Evolutionary conservation across 2,888 invertebrate genomes (phyloP).

Genomic region (Drosophila maculinotata): DNA sequence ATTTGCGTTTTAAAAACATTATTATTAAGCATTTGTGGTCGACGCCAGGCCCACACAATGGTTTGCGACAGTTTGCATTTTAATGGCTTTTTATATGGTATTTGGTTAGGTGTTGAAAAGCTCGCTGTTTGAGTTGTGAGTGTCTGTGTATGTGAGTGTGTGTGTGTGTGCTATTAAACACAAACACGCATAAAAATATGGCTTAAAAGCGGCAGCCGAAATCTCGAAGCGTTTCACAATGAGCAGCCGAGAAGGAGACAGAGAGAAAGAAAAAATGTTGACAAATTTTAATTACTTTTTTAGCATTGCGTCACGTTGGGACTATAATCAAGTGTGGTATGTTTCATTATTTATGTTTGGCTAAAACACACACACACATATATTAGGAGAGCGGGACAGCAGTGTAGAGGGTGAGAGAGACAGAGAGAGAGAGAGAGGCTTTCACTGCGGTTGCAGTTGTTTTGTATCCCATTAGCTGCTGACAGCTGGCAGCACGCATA

Average conservation of each 20-base stretch:
- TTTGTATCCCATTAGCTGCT: conserved; percentile 58
- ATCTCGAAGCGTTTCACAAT: conserved; percentile 20
- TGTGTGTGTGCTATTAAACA: neutral
- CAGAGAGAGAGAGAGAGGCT: conserved; percentile 14
- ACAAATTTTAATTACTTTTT: conserved; percentile 77
- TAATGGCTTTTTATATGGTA: conserved; percentile 49
- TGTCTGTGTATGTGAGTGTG: neutral
- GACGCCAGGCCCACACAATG: conserved; percentile 20
- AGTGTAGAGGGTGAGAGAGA: neutral
- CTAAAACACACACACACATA: conserved; percentile 21
- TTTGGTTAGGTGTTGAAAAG: conserved; percentile 53
- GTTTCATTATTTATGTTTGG: conserved; percentile 71
- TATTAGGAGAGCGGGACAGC: neutral
- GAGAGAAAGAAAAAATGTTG: conserved; percentile 55
- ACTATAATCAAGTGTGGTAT: conserved; percentile 73
- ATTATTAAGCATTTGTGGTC: conserved; percentile 51
- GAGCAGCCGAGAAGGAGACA: conserved; percentile 1
- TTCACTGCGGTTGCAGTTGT: conserved; percentile 44
- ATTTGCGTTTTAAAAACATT: conserved; percentile 51
- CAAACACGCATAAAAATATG: conserved; percentile 1
- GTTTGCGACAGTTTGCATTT: conserved; percentile 36
- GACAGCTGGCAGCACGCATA: conserved; percentile 66
- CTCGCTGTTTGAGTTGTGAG: conserved; percentile 30
- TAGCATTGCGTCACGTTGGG: conserved; percentile 49
- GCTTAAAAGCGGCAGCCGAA: conserved; percentile 37